These are phyloP conservation scores for Ellobius talpinus DNA, from an alignment of 2,113 vertebrate genomes.

Conservation along the genomic window DNA sequence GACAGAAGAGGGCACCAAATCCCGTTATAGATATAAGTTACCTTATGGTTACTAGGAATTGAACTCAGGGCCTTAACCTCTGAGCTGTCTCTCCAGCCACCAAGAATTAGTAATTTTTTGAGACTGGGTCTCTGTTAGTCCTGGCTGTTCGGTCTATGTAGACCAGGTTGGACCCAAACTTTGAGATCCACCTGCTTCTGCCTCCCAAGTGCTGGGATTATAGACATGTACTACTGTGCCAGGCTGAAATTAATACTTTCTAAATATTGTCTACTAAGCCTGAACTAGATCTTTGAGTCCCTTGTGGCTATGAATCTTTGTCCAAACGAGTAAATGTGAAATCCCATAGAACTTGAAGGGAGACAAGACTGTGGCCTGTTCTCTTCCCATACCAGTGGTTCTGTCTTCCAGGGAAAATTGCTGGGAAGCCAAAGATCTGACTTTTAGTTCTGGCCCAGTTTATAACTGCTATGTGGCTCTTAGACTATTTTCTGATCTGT, in stretches of 20 bases:
- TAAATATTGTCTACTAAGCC: not conserved
- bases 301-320: constrained; percentile 40
- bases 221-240: not conserved
- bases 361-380: constrained; percentile 14
- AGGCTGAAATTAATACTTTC: not conserved
- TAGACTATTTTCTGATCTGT: not conserved
- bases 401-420: not conserved
- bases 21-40: too few relatives aligned
- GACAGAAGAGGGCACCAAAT: too few relatives aligned
- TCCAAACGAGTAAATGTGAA: not conserved
- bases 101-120: not conserved
- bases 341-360: not conserved
- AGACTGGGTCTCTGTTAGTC: not conserved
- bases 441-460: constrained; percentile 39
- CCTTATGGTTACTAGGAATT: too few relatives aligned
- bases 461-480: not conserved
- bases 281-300: constrained; percentile 42
- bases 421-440: constrained; percentile 6
- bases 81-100: too few relatives aligned
- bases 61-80: too few relatives aligned
- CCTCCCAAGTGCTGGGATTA: not conserved
- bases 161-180: not conserved
- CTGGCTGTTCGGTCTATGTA: not conserved
- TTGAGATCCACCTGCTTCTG: not conserved
- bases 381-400: not conserved